Conservation (phyloP, 30 jellyfish, hydroid and myxozoan species). For the Cassiopea xamachana region DNA sequence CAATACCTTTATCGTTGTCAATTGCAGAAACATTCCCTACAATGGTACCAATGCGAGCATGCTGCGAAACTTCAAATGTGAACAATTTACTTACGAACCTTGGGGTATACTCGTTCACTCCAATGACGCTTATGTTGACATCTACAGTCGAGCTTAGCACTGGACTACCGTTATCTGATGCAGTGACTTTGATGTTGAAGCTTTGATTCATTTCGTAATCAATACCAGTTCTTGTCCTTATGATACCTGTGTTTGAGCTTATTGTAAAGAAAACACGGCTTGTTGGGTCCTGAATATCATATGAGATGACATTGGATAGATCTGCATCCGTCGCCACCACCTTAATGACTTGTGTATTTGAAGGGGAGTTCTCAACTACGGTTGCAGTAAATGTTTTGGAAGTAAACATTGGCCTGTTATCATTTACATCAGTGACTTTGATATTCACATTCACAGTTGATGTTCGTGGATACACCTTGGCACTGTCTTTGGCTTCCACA, state of each 20-base stretch:
- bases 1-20: slow-evolving; percentile 79
- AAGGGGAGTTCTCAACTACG: slow-evolving; percentile 58
- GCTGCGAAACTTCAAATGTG: slow-evolving; percentile 54
- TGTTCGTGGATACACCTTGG: slow-evolving; percentile 24
- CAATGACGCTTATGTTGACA: slow-evolving; percentile 65
- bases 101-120: slow-evolving; percentile 88
- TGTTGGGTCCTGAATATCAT: slow-evolving; percentile 18
- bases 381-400: slow-evolving; percentile 39
- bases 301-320: slow-evolving; percentile 1
- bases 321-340: slow-evolving; percentile 72
- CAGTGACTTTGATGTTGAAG: slow-evolving; percentile 63
- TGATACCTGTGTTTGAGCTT: slow-evolving; percentile 51
- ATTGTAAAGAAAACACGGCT: slow-evolving; percentile 51
- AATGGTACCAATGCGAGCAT: slow-evolving; percentile 42
- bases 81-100: slow-evolving; percentile 54
- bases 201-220: slow-evolving; percentile 72
- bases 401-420: slow-evolving; percentile 61
- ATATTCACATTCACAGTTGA: slow-evolving; percentile 36
- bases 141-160: slow-evolving; percentile 12
- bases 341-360: slow-evolving; percentile 27
- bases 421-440: slow-evolving; percentile 70
- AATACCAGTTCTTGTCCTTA: slow-evolving; percentile 54
- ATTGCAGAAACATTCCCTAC: slow-evolving; percentile 79
- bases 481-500: slow-evolving; percentile 56
- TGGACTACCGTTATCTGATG: slow-evolving; percentile 81